A percentile compares a stretch with the other conserved stretches of the same genome.
Evolutionary conservation across 2,888 invertebrate species (phyloP).

Genomic region (Polylopha cassiicola): DNA sequence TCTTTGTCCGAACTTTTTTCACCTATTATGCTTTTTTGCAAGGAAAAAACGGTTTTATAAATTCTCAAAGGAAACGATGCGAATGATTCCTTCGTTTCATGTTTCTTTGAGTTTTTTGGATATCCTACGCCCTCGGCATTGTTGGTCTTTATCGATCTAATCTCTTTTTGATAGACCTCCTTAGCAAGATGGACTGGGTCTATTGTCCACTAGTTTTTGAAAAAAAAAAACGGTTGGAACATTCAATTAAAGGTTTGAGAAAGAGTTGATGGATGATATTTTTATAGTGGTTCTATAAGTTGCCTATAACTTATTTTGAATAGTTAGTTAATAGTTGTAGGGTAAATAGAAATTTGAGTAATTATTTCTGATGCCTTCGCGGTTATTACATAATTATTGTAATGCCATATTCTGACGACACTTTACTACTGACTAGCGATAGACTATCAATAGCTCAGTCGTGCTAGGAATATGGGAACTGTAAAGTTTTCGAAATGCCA

Average conservation of each 20-base stretch:
- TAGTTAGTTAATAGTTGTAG: no score
- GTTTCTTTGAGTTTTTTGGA: slow-evolving; percentile 60
- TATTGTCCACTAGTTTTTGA: slow-evolving; percentile 61
- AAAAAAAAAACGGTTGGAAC: slow-evolving; percentile 33
- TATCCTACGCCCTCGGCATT: slow-evolving; percentile 64
- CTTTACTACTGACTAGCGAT: no score
- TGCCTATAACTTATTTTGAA: no score
- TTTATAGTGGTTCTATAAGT: slow-evolving; percentile 14
- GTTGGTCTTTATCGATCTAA: slow-evolving; percentile 68
- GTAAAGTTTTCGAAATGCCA: no score
- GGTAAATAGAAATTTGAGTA: no score
- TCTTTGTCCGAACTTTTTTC: slow-evolving; percentile 70
- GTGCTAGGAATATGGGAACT: no score
- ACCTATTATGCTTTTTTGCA: slow-evolving; percentile 67
- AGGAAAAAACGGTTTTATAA: slow-evolving; percentile 70
- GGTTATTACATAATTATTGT: no score
- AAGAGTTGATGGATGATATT: slow-evolving; percentile 61
- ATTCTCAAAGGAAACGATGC: slow-evolving; percentile 73
- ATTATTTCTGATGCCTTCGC: no score
- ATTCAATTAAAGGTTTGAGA: slow-evolving; percentile 36
- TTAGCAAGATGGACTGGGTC: slow-evolving; percentile 56
- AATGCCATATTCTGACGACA: no score
- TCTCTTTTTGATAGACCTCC: slow-evolving; percentile 74
- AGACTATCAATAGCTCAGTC: no score
- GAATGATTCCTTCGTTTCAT: slow-evolving; percentile 76